A percentile compares a stretch with the other conserved stretches of the same genome.
phyloP scores from a whole-genome alignment of 35 echinoderm and acorn worm genomes.

The Ophioderma brevispina region DNA sequence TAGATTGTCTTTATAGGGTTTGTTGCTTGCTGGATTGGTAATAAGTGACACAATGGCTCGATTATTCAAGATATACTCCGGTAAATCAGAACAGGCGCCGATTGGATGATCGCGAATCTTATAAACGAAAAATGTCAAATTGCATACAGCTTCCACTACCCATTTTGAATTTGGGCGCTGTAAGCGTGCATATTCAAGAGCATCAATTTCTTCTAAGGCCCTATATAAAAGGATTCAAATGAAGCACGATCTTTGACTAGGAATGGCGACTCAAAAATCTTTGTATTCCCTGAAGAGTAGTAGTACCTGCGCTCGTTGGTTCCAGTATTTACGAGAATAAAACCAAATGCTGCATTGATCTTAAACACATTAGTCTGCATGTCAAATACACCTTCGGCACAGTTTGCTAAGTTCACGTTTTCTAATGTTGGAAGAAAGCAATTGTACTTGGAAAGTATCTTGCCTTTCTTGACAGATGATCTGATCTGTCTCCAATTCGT shows the following conservation, averaged over 20 bases:
- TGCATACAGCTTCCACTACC: conserved; percentile 35
- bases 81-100: conserved; percentile 1
- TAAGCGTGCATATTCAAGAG: conserved; percentile 14
- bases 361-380: conserved; percentile 17
- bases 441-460: conserved; percentile 6
- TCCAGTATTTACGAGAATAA: background rate
- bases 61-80: conserved; percentile 37
- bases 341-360: conserved; percentile 10
- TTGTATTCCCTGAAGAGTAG: background rate
- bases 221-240: conserved; percentile 22
- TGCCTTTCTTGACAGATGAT: background rate
- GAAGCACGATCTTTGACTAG: background rate
- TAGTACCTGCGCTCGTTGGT: background rate
- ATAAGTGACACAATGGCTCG: conserved; percentile 19
- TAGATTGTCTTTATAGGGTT: conserved; percentile 32
- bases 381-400: background rate
- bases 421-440: background rate
- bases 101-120: conserved; percentile 51
- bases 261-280: conserved; percentile 29
- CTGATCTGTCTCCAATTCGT: conserved; percentile 5
- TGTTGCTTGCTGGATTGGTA: background rate
- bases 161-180: conserved; percentile 57
- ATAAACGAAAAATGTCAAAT: conserved; percentile 27
- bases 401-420: background rate
- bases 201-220: conserved; percentile 1